Evolutionary conservation across 1,140 invertebrate species (phyloP), one percentile per base, ranked within the genome.

Genomic region (Plectrocnemia conspersa): DNA sequence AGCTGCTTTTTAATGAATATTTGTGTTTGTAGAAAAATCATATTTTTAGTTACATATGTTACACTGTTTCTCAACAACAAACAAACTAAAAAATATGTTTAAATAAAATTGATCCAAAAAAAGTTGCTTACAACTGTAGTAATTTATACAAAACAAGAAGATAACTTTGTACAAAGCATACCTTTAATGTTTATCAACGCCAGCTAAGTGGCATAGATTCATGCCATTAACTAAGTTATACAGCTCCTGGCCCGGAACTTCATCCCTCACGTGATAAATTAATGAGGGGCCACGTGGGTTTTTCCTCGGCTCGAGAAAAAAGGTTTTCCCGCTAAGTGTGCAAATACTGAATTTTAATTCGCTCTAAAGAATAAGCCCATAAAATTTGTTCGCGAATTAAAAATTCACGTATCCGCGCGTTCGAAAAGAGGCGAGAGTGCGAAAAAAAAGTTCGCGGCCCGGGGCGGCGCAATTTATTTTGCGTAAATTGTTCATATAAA

Each of bases 201-300:
- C n/a, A n/a, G n/a, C n/a, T n/a, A n/a, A n/a, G n/a, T n/a, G 25
- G 32, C 41, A n/a, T 2, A 15, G 5, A 24, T 25, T 54, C 53
- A 55, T 47, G 24, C 54, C 46, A 50, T 50, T 56, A 50, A 56
- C 54, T 32, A 50, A 56, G 54, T 49, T 56, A 56, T 56, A 56
- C 50, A 45, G 46, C 40, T 45, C 54, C 4, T 21, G 49, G 24
- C 42, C 54, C 54, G 46, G 54, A 42, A 29, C 54, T 50, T 29
- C 54, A 36, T 56, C 24, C 54, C 44, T 5, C 54, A 44, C 50
- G 54, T 50, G 54, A 56, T 56, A 56, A 56, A 56, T 56, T 56
- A 56, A 56, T 56, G 54, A 56, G 46, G 21, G 36, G 21, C 21
- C 21, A n/a, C 27, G 21, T 24, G 21, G 44, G 15, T 27, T 10